Base-by-base conservation (phyloP, 2,888 invertebrate genomes). In the Lypha dubia region DNA sequence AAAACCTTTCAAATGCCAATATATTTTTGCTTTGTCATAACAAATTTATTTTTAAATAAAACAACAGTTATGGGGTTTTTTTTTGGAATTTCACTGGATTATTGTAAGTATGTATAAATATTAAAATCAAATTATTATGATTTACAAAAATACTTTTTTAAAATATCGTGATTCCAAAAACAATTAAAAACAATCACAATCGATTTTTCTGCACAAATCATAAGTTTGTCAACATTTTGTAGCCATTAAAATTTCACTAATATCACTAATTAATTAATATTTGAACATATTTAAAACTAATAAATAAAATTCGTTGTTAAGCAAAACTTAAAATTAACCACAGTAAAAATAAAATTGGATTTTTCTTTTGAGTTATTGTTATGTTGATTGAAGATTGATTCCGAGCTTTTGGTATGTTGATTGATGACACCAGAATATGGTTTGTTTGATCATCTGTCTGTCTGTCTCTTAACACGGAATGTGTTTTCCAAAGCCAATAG, bases 301-400 rank as follows among this genome's bases (percentile, higher is more conserved):
- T 49, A 46, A 7, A 24, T 8, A 51, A 44, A 77, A 60, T 41
- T 68, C 6, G 17, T 46, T 38, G 20, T 41, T 20, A 32, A 38
- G 22, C 24, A 49, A n/a, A 32, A 79, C 53, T 67, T 65, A 73
- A 79, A 71, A 41, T 22, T 44, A 46, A 71, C 6, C 15, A 22
- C 8, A 38, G 3, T 15, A 41, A 41, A 32, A 20, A 13, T 20
- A 68, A 62, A 28, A 22, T 22, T 4, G 0, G 22, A 1, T 9
- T 44, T 24, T 44, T 60, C 38, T 38, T 38, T 60, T n/a, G n/a
- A n/a, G 46, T 70, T 28, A 20, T 24, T 82, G 58, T 73, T 87
- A 85, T 63, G 88, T 85, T 81, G 87, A 77, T 68, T 82, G 83
- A 24, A 79, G 71, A 22, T 24, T 35, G 58, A 13, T 73, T 58